Base-by-base conservation (phyloP, 2,888 invertebrate species). In the Portevinia maculata region DNA sequence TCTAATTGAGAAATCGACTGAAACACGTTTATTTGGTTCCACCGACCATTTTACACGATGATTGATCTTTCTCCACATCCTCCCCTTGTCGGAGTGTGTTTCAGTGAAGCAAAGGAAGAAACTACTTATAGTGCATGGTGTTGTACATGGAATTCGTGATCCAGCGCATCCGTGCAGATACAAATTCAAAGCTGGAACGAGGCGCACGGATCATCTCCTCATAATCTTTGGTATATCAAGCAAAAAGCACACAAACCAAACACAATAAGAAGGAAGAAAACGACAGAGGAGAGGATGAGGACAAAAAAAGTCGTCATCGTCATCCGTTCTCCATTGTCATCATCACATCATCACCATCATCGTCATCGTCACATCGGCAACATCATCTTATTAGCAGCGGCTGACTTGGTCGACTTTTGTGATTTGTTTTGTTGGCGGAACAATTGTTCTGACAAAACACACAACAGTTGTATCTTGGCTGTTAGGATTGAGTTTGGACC, bases 91-190 rank as follows among this genome's bases (percentile, higher is more conserved):
- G 19, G 32, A 28, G 41, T 28, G 30, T 24, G 24, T 24, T 34
- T 53, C 19, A 44, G 19, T 5, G 11, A 44, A 17, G 44, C 9
- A 11, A 21, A 44, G 44, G 9, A 44, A 19, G 30, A 28, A 64
- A 50, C 34, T 48, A 19, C 30, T 13, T 64, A 34, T 15, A 41
- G 64, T 48, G 79, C 62, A 85, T 73, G 73, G 85, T 84, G 85
- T 85, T 79, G 83, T 85, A 85, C 85, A 85, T 84, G 74, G 79
- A 85, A 84, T 85, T 85, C 85, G 85, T 85, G 85, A 85, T 81
- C 37, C 53, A 48, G 57, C 53, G 30, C 76, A 76, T 67, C 70
- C 71, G 64, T 76, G 70, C 76, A 60, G 65, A 81, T 76, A 83
- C 71, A 71, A 76, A 83, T 76, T 60, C 55, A 71, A 64, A 53